Evolutionary conservation across 1,140 invertebrate genomes (phyloP).

Genomic region (Scaptomyza montana): DNA sequence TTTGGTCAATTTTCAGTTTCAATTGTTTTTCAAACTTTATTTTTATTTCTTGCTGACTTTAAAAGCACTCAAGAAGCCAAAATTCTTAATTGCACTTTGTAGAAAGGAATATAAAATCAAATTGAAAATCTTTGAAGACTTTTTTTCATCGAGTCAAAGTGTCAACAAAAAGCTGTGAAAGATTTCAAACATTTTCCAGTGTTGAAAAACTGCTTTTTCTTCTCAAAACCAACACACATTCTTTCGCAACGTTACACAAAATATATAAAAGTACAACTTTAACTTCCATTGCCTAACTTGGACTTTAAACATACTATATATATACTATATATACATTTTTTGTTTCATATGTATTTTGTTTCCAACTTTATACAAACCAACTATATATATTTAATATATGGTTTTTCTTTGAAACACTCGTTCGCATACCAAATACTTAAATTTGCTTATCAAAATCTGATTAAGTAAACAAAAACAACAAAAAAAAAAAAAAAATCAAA

Average conservation of each 20-base stretch:
- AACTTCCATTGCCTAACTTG: slow-evolving; percentile 37
- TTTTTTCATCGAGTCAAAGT: slow-evolving; percentile 31
- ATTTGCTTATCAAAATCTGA: slow-evolving; percentile 49
- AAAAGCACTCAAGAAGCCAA: slow-evolving; percentile 59
- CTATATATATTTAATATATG: slow-evolving; percentile 10
- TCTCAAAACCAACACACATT: slow-evolving; percentile 40
- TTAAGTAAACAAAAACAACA: slow-evolving; percentile 46
- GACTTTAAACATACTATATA: slow-evolving; percentile 35
- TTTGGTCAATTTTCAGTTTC: slow-evolving; percentile 9
- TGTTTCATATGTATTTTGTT: not conserved
- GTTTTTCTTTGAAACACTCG: slow-evolving; percentile 22
- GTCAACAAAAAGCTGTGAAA: slow-evolving; percentile 22
- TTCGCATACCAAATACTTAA: slow-evolving; percentile 20
- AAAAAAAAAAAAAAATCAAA: slow-evolving; percentile 38
- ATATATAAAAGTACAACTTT: slow-evolving; percentile 23
- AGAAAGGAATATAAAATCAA: slow-evolving; percentile 33
- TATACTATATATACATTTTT: slow-evolving; percentile 43
- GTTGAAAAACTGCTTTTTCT: slow-evolving; percentile 53
- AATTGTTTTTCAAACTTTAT: not conserved
- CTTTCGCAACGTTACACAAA: slow-evolving; percentile 39
- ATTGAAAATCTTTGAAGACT: slow-evolving; percentile 34
- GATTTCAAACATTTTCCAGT: slow-evolving; percentile 53
- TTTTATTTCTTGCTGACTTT: slow-evolving; percentile 60
- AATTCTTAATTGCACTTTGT: slow-evolving; percentile 72
- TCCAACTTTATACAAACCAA: slow-evolving; percentile 18